These are phyloP conservation scores for Cydia splendana DNA, from an alignment of 1,140 invertebrate species.

Conservation along the genomic window DNA sequence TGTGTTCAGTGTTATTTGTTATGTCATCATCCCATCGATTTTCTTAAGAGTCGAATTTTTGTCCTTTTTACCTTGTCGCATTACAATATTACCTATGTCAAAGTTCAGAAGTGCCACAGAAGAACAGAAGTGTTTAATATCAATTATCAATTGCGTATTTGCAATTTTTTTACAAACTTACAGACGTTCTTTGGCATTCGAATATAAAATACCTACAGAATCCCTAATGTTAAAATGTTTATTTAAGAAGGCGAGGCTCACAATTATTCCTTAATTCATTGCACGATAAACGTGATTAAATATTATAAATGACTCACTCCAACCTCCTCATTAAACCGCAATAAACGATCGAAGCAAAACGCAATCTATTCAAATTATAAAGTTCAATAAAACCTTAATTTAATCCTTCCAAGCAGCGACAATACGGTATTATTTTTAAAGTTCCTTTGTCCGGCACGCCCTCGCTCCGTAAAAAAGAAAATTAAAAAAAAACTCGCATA, in stretches of 20 bases:
- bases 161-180: too few relatives aligned
- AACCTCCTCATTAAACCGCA: slow-evolving; percentile 29
- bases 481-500: slow-evolving; percentile 64
- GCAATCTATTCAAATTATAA: slow-evolving; percentile 15
- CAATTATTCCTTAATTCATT: slow-evolving; percentile 13
- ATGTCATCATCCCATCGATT: not conserved
- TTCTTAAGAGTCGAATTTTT: too few relatives aligned
- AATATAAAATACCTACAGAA: too few relatives aligned
- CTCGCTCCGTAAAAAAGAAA: slow-evolving; percentile 52
- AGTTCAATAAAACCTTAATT: slow-evolving; percentile 32
- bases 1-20: slow-evolving; percentile 33
- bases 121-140: too few relatives aligned
- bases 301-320: slow-evolving; percentile 27
- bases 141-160: too few relatives aligned
- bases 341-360: slow-evolving; percentile 24
- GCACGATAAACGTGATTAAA: slow-evolving; percentile 21
- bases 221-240: slow-evolving; percentile 7
- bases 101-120: too few relatives aligned
- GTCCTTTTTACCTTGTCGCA: too few relatives aligned
- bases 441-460: slow-evolving; percentile 57
- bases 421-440: slow-evolving; percentile 54
- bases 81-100: too few relatives aligned
- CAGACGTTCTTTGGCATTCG: too few relatives aligned
- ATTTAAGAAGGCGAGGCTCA: not conserved
- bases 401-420: slow-evolving; percentile 43